A percentile compares a stretch with the other conserved stretches of the same genome.
These are phyloP conservation scores for Coelogynopora nodosa DNA, from an alignment of 2,888 invertebrate species.

Conservation along the genomic window DNA sequence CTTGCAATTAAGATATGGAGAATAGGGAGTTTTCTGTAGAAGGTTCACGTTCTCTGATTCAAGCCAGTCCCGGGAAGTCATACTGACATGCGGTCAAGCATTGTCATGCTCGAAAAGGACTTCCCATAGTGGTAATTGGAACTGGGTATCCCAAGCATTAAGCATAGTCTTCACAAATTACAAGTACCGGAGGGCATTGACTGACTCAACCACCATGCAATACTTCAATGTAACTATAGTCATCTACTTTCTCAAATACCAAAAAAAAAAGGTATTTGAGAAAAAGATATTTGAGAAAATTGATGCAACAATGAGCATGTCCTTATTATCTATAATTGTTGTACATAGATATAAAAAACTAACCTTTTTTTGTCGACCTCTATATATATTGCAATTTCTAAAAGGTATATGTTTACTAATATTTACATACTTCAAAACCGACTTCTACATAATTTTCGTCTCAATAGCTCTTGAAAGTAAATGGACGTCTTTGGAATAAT, in stretches of 20 bases:
- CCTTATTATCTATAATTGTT: too few species aligned
- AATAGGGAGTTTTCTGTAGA: not conserved
- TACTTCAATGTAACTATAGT: not conserved
- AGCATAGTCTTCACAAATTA: not conserved
- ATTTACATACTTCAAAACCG: too few species aligned
- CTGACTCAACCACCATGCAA: not conserved
- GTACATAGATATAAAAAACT: too few species aligned
- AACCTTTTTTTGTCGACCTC: too few species aligned
- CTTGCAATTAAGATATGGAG: not conserved
- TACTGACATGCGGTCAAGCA: not conserved
- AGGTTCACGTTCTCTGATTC: not conserved
- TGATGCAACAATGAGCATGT: not conserved
- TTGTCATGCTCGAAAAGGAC: not conserved
- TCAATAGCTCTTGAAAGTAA: not conserved
- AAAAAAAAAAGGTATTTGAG: too few species aligned
- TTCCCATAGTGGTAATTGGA: not conserved
- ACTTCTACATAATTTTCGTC: not conserved
- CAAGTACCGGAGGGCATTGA: not conserved
- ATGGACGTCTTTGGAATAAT: not conserved
- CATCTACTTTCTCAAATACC: too few species aligned
- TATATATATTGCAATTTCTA: too few species aligned
- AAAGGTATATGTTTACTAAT: too few species aligned
- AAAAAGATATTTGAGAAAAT: not conserved
- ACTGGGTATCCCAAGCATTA: not conserved
- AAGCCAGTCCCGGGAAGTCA: not conserved